Base-by-base conservation (phyloP, 1,140 invertebrate species). In the Euura saliciscinereae region DNA sequence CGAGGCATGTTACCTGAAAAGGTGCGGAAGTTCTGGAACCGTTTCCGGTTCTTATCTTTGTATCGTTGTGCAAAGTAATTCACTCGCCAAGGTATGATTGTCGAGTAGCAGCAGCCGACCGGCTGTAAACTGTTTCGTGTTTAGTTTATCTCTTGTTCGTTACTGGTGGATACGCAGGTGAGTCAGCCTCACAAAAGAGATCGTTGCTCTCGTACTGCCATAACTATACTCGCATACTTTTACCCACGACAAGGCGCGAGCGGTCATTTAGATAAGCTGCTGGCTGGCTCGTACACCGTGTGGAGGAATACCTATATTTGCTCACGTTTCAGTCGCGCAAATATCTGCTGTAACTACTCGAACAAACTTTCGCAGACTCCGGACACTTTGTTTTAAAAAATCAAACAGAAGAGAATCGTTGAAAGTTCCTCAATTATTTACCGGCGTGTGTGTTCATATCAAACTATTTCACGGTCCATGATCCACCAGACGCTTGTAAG, bases 191-290 rank as follows among this genome's bases (percentile, higher is more conserved):
- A 59, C 51, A 59, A 59, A 59, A 59, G 13, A 59, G 51, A 59
- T 59, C 51, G 51, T 59, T 59, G 51, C 51, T 59, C 51, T 59
- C 51, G 8, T 11, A 59, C 51, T n/a, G 8, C 28, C 28, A 28
- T 28, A 28, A 28, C 28, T 28, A 28, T 28, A 28, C 28, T 28
- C 28, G 28, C 28, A 28, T 28, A 28, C 28, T 28, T 28, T 28
- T 28, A 28, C 28, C 28, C 28, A 28, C 1, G 28, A 28, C 28
- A 28, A n/a, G 8, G 51, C 51, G 51, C 6, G 51, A 59, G 13
- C 51, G 51, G 51, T 59, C 51, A 59, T 59, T 59, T 59, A 59
- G 51, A 59, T 59, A 59, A 59, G 51, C 51, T 59, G 51, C 51
- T 59, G 8, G 10, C 51, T 59, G 13, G 8, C 51, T 59, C 8